phyloP scores from a whole-genome alignment of 2,113 vertebrate species.

The Platycercus adscitus region DNA sequence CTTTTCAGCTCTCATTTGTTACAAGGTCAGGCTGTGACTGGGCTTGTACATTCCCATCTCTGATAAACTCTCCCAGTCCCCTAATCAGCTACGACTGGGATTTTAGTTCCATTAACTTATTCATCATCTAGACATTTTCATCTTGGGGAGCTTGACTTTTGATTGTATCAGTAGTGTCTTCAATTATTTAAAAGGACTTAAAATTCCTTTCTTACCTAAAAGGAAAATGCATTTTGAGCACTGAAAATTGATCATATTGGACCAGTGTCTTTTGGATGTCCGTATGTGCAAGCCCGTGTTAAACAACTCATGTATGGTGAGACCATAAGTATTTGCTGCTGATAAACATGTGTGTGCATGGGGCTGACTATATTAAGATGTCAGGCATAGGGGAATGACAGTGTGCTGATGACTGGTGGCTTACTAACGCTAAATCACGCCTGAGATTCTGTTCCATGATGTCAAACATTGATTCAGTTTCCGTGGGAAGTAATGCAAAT shows the following conservation, averaged over 20 bases:
- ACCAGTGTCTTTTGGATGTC: not conserved
- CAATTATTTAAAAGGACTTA: slow-evolving; percentile 70
- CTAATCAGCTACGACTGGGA: slow-evolving; percentile 67
- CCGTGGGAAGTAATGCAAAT: slow-evolving; percentile 68
- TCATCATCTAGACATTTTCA: slow-evolving; percentile 72
- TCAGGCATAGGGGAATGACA: slow-evolving; percentile 47
- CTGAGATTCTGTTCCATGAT: slow-evolving; percentile 60
- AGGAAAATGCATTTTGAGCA: slow-evolving; percentile 22
- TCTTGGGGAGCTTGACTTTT: slow-evolving; percentile 69
- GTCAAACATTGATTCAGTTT: slow-evolving; percentile 71
- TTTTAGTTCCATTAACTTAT: slow-evolving; percentile 80
- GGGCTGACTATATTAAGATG: slow-evolving; percentile 48
- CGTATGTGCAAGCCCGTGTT: not conserved
- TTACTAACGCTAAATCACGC: slow-evolving; percentile 62
- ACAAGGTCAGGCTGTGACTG: slow-evolving; percentile 84
- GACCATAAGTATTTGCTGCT: not conserved
- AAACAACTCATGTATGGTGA: not conserved
- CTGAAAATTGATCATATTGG: not conserved
- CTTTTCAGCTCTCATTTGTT: slow-evolving; percentile 87
- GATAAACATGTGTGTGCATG: slow-evolving; percentile 14
- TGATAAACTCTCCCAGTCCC: slow-evolving; percentile 64
- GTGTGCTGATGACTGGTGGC: slow-evolving; percentile 53
- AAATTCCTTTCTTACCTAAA: slow-evolving; percentile 47
- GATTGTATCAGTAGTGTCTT: slow-evolving; percentile 69
- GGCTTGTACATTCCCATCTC: slow-evolving; percentile 63